A percentile compares a stretch with the other conserved stretches of the same genome.
phyloP scores from a whole-genome alignment of 2,888 invertebrate species.

The Aporophyla nigra region DNA sequence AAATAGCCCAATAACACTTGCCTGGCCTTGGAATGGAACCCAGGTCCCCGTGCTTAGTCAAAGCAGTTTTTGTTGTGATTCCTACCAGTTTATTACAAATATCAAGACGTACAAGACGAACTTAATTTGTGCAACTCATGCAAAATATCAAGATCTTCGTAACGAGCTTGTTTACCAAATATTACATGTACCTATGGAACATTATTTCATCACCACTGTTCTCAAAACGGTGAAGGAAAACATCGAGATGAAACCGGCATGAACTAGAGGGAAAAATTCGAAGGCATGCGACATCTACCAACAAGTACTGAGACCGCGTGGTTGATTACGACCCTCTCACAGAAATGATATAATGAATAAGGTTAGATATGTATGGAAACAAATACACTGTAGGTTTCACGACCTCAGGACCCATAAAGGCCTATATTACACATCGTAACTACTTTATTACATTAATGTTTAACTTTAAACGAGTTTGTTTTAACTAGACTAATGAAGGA shows the following conservation, averaged over 20 bases:
- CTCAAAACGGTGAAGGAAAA: too few relatives aligned
- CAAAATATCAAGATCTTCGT: background rate
- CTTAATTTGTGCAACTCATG: slow-evolving; percentile 11
- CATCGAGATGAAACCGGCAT: too few relatives aligned
- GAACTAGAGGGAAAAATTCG: too few relatives aligned
- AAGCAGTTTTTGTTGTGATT: background rate
- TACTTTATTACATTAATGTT: background rate
- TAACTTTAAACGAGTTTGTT: background rate
- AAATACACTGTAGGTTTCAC: background rate
- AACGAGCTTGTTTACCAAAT: slow-evolving; percentile 13
- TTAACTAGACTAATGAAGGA: background rate
- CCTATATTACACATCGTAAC: background rate
- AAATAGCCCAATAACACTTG: background rate
- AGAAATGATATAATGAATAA: too few relatives aligned
- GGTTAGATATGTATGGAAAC: background rate
- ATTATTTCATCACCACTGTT: too few relatives aligned
- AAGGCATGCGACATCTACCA: too few relatives aligned
- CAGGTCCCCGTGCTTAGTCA: background rate
- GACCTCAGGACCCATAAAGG: background rate
- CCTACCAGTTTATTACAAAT: background rate
- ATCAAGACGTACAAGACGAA: slow-evolving; percentile 1
- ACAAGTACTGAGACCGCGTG: too few relatives aligned
- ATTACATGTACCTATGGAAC: slow-evolving; percentile 4
- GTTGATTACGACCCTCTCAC: too few relatives aligned
- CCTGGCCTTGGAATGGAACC: background rate